Percentiles rank a stretch among this genome's conserved stretches.
These are phyloP conservation scores for Setophaga kirtlandii DNA, from an alignment of 2,113 vertebrate genomes.

Conservation along the genomic window DNA sequence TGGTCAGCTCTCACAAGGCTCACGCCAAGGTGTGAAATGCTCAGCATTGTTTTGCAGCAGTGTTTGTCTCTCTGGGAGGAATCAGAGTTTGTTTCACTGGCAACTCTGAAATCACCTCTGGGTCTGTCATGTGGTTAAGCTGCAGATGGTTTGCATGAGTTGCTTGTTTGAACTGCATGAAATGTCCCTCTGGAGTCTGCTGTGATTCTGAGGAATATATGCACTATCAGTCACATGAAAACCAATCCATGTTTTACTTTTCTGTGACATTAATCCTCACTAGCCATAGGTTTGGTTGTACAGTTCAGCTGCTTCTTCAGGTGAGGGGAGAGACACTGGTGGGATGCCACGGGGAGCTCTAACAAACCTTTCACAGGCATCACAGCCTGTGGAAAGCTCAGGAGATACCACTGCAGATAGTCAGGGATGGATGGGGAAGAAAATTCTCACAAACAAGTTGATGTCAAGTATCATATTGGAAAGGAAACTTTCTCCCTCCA, in stretches of 20 bases:
- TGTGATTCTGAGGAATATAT: conserved; percentile 60
- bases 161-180: conserved; percentile 58
- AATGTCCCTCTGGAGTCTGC: conserved; percentile 51
- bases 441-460: background rate
- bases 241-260: conserved; percentile 57
- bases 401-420: background rate
- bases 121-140: conserved; percentile 63
- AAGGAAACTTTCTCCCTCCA: background rate
- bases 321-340: background rate
- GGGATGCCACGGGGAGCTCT: background rate
- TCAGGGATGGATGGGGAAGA: background rate
- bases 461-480: background rate
- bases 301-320: background rate
- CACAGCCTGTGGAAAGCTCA: background rate
- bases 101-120: conserved; percentile 71
- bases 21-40: conserved; percentile 9
- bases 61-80: conserved; percentile 61
- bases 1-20: conserved; percentile 33
- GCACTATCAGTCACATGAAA: conserved; percentile 57
- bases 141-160: conserved; percentile 69
- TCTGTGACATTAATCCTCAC: conserved; percentile 47
- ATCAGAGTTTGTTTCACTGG: conserved; percentile 64
- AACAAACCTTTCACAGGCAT: background rate
- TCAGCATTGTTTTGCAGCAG: conserved; percentile 52
- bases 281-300: conserved; percentile 4